Evolutionary conservation across 2,797 vertebrate genomes (phyloP), one percentile per base, ranked within the genome.

Genomic region (Scomberomorus guttatus): DNA sequence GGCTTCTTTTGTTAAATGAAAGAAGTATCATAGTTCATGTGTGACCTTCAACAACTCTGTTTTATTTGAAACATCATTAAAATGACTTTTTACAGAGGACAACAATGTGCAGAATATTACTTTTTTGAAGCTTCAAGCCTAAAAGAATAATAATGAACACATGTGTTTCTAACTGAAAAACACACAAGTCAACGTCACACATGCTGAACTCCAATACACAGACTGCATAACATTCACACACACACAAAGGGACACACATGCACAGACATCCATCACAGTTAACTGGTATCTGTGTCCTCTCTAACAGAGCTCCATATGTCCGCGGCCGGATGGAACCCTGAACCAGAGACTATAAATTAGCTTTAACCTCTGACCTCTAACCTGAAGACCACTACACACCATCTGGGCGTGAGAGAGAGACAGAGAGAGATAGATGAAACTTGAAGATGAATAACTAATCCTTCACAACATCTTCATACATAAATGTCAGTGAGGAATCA

Each of bases 281-380:
- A 66, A 77, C 57, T n/a, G 76, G 48, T 61, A 62, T 63, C 63
- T 60, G 57, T 29, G 66, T 48, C 48, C 42, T 74, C 69, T 83
- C 68, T 29, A 27, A 51, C 80, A 67, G 62, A 59, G 74, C 64
- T 50, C 80, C 81, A 70, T 80, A 74, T 88, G 82, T 82, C 57
- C 72, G 37, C 24, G 10, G 75, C 75, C 61, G 63, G 89, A 87
- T 80, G 81, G 77, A 77, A 78, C 83, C 0, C 59, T 59, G 82
- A 82, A 71, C 75, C 44, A 55, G 42, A 73, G 56, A 64, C 82
- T 15, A 87, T 81, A 81, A 90, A 85, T 88, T 74, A 77, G 67
- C 64, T 61, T 76, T 46, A 17, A 82, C 72, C 84, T 77, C 56
- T 61, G 6, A 87, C 87, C 81, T 75, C 68, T 59, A 5, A 80